A percentile compares a stretch with the other conserved stretches of the same genome.
Conservation (phyloP, 2,113 vertebrate genomes). For the Spea bombifrons region DNA sequence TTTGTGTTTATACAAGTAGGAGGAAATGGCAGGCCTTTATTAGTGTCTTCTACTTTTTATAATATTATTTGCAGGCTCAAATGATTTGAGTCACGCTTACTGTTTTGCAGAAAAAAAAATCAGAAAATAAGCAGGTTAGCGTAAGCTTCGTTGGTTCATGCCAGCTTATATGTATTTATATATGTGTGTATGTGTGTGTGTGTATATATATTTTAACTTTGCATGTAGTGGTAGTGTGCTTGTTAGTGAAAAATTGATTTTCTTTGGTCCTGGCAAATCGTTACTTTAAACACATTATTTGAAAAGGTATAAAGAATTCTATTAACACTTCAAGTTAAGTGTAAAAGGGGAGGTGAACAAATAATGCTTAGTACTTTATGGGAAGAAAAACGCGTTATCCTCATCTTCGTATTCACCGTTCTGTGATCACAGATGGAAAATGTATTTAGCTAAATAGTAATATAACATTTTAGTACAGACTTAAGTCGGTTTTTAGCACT, state of each 20-base stretch:
- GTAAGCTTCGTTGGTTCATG: background rate
- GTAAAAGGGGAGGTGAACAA: background rate
- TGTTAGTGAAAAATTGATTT: background rate
- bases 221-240: conserved; percentile 19
- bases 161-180: background rate
- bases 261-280: background rate
- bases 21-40: conserved; percentile 19
- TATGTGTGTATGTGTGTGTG: background rate
- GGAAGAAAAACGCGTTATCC: no score
- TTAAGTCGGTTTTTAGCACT: no score
- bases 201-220: conserved; percentile 22
- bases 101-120: background rate
- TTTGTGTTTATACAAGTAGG: conserved; percentile 13
- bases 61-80: background rate
- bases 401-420: no score
- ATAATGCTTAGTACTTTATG: conserved; percentile 11
- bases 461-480: no score
- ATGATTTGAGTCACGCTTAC: background rate
- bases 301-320: no score
- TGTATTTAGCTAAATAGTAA: background rate
- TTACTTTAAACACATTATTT: background rate
- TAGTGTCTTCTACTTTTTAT: background rate
- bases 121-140: background rate
- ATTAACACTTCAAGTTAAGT: background rate
- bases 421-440: background rate